Base-by-base conservation (phyloP, 2,797 vertebrate species). In the Falco peregrinus region DNA sequence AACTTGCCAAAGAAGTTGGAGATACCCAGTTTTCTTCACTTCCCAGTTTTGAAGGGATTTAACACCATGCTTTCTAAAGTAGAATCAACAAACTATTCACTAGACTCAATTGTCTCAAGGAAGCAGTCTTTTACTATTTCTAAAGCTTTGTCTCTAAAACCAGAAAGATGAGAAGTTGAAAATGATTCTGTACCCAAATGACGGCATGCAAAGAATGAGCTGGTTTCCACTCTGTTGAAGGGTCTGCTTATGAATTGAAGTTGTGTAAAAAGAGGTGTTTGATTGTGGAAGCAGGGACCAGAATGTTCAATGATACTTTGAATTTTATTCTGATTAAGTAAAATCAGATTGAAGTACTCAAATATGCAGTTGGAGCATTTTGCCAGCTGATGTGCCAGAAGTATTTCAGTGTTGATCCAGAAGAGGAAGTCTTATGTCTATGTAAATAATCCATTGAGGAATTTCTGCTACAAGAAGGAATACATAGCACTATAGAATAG, bases 291-390 rank as follows among this genome's bases (percentile, higher is more conserved):
- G 45, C 2, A 7, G 35, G 19, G 33, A 93, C 45, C 76, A 65
- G 77, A 69, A 82, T 92, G 59, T 89, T 95, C 83, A 90, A 11
- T 88, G 67, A 65, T 79, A 31, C 39, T 92, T 88, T 73, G 63
- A 87, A 29, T 90, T 96, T 89, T 89, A 18, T 74, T 90, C 54
- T 92, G 67, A 82, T 92, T 61, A 84, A 91, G 29, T 81, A 61
- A 81, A 88, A 84, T 91, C 54, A 67, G 18, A 78, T 41, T 80
- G 53, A 93, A 59, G 50, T 88, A 75, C n/a, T 94, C 26, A 70
- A 33, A 71, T 89, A n/a, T 67, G 94, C 70, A 70, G 7, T 93
- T 89, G 39, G 17, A 56, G 18, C 8, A 10, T 93, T 89, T 95
- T 90, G 48, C 35, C 39, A 77, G 67, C 51, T 79, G 68, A 76